Conservation (phyloP, 2,888 invertebrate genomes). For the Hipparchia sbordonii region DNA sequence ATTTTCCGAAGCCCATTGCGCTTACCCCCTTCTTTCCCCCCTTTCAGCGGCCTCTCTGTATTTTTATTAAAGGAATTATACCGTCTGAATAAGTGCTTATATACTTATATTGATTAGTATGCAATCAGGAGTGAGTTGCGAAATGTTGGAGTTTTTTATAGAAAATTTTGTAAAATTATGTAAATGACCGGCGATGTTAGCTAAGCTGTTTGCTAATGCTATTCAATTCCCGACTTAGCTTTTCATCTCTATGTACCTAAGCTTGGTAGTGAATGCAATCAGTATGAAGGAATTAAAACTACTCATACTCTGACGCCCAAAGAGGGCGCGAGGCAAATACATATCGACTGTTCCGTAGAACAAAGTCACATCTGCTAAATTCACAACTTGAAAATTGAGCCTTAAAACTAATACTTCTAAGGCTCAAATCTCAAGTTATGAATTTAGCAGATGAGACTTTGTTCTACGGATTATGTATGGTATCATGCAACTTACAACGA, state of each 20-base stretch:
- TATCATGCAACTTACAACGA: too few species aligned
- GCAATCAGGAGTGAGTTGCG: slow-evolving; percentile 41
- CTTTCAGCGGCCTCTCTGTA: slow-evolving; percentile 68
- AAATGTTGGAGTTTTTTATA: slow-evolving; percentile 17
- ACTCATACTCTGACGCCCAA: background rate
- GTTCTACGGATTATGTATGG: too few species aligned
- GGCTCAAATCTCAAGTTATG: too few species aligned
- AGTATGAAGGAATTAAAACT: background rate
- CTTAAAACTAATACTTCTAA: too few species aligned
- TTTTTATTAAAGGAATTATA: slow-evolving; percentile 81
- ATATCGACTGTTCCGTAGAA: too few species aligned
- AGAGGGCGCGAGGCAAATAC: background rate
- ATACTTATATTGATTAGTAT: slow-evolving; percentile 78
- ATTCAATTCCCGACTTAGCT: background rate
- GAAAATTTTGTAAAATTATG: slow-evolving; percentile 11
- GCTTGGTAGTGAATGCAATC: background rate
- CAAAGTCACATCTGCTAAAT: too few species aligned
- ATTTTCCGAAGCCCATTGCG: slow-evolving; percentile 80
- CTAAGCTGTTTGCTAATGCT: background rate
- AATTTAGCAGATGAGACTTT: too few species aligned
- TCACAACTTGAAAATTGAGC: too few species aligned
- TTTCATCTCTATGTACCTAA: background rate
- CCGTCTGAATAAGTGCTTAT: slow-evolving; percentile 72
- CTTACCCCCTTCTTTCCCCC: slow-evolving; percentile 57
- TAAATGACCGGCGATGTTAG: slow-evolving; percentile 1